Base-by-base conservation (phyloP, 2,888 invertebrate species). In the Eristalinus aeneus region DNA sequence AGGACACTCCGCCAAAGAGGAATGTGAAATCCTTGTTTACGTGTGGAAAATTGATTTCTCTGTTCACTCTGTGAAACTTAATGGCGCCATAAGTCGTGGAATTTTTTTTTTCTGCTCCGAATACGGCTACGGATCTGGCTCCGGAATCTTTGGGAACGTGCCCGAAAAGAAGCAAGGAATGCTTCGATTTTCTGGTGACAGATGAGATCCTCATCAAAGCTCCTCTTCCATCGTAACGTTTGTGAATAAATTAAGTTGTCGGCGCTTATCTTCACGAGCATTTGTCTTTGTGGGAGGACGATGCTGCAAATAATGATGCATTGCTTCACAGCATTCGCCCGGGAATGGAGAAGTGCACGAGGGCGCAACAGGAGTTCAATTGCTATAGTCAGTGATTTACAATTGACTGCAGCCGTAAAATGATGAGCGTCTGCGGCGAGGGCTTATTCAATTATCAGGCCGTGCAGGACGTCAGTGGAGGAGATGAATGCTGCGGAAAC, bases 31-130 rank as follows among this genome's bases (percentile, higher is more conserved):
- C 46, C 58, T 39, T 64, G 46, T 46, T 46, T 46, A 46, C 46
- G 46, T 46, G 46, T 16, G 6, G 31, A 23, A 71, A 75, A 75
- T 81, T 75, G 81, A 81, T 81, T 46, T 16, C 46, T 16, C 46
- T 16, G 46, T n/a, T 46, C 46, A 16, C 46, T 46, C 16, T 46
- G 46, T 46, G 46, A 16, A 46, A 46, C 46, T 46, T 16, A 46
- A 8, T 16, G 46, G 46, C 46, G 46, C 16, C 46, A 46, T 46
- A 16, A 46, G 46, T 46, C 46, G 46, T 46, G 46, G 16, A 46
- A 8, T 16, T 1, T 23, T 16, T 46, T 16, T n/a, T n/a, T 39
- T 39, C n/a, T n/a, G 39, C 46, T 16, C 16, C 8, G 3, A n/a
- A n/a, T n/a, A n/a, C n/a, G n/a, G n/a, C 16, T 4, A 16, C 16